Percentiles rank a stretch among this genome's conserved stretches.
phyloP scores from a whole-genome alignment of 2,888 invertebrate species.

The Diarsia dahlii region DNA sequence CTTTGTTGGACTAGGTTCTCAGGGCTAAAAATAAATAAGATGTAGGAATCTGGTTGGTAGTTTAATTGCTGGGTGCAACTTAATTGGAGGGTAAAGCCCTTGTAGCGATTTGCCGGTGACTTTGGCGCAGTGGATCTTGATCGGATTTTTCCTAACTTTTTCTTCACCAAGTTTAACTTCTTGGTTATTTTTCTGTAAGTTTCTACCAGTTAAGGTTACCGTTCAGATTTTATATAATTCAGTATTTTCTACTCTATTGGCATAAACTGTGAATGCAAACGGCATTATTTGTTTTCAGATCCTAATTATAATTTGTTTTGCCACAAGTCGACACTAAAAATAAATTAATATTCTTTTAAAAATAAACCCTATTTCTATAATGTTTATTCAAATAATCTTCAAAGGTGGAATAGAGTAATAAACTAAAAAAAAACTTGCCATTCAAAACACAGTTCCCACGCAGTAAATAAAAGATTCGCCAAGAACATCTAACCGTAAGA shows the following conservation, averaged over 20 bases:
- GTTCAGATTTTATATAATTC: not conserved
- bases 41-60: slow-evolving; percentile 15
- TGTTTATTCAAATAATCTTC: slow-evolving; percentile 26
- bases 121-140: not conserved
- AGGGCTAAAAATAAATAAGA: slow-evolving; percentile 32
- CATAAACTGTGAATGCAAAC: not conserved
- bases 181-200: not conserved
- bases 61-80: slow-evolving; percentile 40
- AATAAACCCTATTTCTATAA: not conserved
- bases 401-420: slow-evolving; percentile 30
- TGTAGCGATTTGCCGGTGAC: not conserved
- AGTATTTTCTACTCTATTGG: not conserved
- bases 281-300: not conserved
- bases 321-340: not conserved
- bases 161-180: not conserved
- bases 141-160: not conserved
- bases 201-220: not conserved
- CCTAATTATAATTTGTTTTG: not conserved
- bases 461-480: slow-evolving; percentile 76
- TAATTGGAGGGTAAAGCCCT: slow-evolving; percentile 20
- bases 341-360: not conserved
- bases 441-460: slow-evolving; percentile 78
- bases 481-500: slow-evolving; percentile 74
- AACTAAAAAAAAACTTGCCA: slow-evolving; percentile 33
- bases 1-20: slow-evolving; percentile 24